These are phyloP conservation scores for Silurus aristotelis DNA, from an alignment of 2,797 vertebrate species.

Conservation along the genomic window DNA sequence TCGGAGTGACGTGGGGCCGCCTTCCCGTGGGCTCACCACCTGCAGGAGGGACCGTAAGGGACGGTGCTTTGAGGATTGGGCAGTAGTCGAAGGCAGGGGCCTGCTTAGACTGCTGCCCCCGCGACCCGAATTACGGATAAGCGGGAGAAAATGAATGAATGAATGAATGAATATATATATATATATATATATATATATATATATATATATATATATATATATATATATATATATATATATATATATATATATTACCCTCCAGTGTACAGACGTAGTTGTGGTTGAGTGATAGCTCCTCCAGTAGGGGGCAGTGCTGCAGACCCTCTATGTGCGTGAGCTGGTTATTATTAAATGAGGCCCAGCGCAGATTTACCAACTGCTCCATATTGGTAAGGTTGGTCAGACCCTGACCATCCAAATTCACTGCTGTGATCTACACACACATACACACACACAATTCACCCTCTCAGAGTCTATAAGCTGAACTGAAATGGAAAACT, in stretches of 20 bases:
- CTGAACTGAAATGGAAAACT: background rate
- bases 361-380: slow-evolving; percentile 81
- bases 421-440: slow-evolving; percentile 80
- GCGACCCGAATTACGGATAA: too few species aligned
- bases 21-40: too few species aligned
- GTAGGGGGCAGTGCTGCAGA: slow-evolving; percentile 75
- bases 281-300: slow-evolving; percentile 84
- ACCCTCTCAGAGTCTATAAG: background rate
- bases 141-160: too few species aligned
- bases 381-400: slow-evolving; percentile 78
- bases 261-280: slow-evolving; percentile 81
- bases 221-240: too few species aligned
- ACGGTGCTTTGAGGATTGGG: too few species aligned
- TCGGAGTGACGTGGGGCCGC: too few species aligned
- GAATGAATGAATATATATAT: too few species aligned
- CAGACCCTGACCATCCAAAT: slow-evolving; percentile 82
- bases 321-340: slow-evolving; percentile 80
- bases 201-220: too few species aligned
- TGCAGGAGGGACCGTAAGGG: too few species aligned
- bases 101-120: too few species aligned
- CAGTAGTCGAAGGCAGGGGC: too few species aligned
- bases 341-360: slow-evolving; percentile 86
- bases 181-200: background rate
- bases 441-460: background rate
- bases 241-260: slow-evolving; percentile 68